Evolutionary conservation across 2,888 invertebrate genomes (phyloP).

Genomic region (Schrankia costaestrigalis): DNA sequence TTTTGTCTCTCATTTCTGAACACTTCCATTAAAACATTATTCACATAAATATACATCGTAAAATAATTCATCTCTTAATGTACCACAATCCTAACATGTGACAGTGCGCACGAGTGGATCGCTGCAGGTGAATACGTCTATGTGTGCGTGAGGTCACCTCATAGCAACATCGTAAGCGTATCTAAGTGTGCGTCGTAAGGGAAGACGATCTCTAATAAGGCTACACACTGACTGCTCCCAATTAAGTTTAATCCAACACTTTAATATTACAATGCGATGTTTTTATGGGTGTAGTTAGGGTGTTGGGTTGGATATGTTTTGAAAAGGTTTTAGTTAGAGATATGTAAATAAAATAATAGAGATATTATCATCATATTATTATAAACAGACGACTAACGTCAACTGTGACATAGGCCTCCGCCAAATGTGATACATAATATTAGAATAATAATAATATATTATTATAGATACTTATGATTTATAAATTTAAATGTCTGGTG

Average conservation of each 20-base stretch:
- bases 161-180: conserved; percentile 27
- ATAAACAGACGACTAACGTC: too few relatives aligned
- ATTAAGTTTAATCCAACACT: conserved; percentile 18
- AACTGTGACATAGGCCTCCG: too few relatives aligned
- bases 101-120: conserved; percentile 73
- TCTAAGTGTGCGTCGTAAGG: conserved; percentile 36
- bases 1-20: too few relatives aligned
- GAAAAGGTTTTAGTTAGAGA: too few relatives aligned
- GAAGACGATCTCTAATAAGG: conserved; percentile 40
- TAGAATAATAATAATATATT: too few relatives aligned
- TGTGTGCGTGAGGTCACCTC: conserved; percentile 73
- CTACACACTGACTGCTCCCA: conserved; percentile 27
- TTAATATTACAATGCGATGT: too few relatives aligned
- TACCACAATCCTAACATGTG: conserved; percentile 46
- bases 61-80: conserved; percentile 17
- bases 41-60: background rate
- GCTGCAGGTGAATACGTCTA: conserved; percentile 60
- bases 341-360: too few relatives aligned
- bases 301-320: too few relatives aligned
- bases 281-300: too few relatives aligned
- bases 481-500: too few relatives aligned
- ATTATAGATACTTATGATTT: too few relatives aligned
- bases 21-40: background rate
- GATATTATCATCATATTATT: conserved; percentile 14
- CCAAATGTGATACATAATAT: too few relatives aligned